Percentiles rank a stretch among this genome's conserved stretches.
Conservation (phyloP, 2,113 vertebrate genomes). For the Orthonyx spaldingii region DNA sequence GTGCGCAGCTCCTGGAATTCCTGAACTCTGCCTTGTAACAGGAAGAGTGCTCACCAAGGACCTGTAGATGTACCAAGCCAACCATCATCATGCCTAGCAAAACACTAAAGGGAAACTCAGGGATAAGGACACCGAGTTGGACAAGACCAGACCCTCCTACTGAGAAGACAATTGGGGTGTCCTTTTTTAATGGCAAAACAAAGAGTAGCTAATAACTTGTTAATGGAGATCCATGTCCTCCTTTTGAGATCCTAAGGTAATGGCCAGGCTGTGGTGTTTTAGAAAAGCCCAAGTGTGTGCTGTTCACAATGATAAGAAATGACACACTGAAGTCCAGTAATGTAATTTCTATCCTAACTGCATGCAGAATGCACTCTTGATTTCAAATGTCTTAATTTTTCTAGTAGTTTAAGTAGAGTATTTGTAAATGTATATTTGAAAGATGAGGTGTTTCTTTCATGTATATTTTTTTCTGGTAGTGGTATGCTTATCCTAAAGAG, state of each 20-base stretch:
- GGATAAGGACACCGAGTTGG: background rate
- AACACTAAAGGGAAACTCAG: slow-evolving; percentile 26
- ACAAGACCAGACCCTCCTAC: background rate
- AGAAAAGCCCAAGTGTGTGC: background rate
- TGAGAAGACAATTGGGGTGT: background rate
- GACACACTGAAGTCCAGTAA: background rate
- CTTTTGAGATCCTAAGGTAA: slow-evolving; percentile 46
- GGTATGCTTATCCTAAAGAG: background rate
- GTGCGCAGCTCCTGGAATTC: slow-evolving; percentile 85
- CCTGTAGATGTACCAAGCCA: background rate
- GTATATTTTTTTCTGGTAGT: slow-evolving; percentile 24
- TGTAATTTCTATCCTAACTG: slow-evolving; percentile 12
- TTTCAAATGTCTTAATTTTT: slow-evolving; percentile 36
- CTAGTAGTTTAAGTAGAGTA: slow-evolving; percentile 8
- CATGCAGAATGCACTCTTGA: slow-evolving; percentile 26
- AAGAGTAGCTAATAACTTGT: slow-evolving; percentile 12
- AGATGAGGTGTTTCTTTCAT: background rate
- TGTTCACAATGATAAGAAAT: background rate
- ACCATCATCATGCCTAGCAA: slow-evolving; percentile 4
- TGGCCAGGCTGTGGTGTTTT: background rate
- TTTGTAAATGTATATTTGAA: slow-evolving; percentile 42
- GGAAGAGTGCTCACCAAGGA: background rate
- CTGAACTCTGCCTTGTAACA: slow-evolving; percentile 83
- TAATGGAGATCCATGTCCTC: background rate
- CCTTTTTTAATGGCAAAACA: background rate